A percentile compares a stretch with the other conserved stretches of the same genome.
These are phyloP conservation scores for Platichthys stellatus DNA, from an alignment of 2,113 vertebrate genomes.

Conservation along the genomic window DNA sequence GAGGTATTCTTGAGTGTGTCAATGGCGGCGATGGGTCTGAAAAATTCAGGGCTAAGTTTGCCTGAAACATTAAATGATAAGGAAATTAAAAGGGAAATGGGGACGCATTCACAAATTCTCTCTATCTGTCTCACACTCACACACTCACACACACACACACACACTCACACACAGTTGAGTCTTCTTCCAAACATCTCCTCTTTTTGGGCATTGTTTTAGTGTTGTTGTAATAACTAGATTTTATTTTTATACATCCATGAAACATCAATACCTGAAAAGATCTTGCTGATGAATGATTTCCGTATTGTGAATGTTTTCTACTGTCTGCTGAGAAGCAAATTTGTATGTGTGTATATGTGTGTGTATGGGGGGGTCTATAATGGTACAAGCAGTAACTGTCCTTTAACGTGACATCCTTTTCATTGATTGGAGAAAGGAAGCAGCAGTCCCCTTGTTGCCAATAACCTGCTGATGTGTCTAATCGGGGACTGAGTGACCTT, in stretches of 20 bases:
- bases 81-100: slow-evolving; percentile 45
- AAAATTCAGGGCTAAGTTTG: slow-evolving; percentile 38
- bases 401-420: slow-evolving; percentile 35
- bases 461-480: slow-evolving; percentile 63
- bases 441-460: slow-evolving; percentile 48
- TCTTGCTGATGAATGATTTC: background rate
- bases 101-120: slow-evolving; percentile 8
- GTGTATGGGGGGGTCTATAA: slow-evolving; percentile 20
- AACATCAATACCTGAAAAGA: background rate
- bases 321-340: background rate
- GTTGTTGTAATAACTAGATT: slow-evolving; percentile 14
- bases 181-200: slow-evolving; percentile 23
- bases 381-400: slow-evolving; percentile 21
- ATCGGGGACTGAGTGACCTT: slow-evolving; percentile 65
- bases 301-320: slow-evolving; percentile 12
- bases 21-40: slow-evolving; percentile 11
- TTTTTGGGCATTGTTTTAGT: slow-evolving; percentile 22
- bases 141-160: too few relatives aligned
- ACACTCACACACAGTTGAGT: slow-evolving; percentile 4
- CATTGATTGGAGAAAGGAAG: slow-evolving; percentile 50
- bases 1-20: slow-evolving; percentile 47
- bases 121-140: background rate
- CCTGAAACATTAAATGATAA: slow-evolving; percentile 62
- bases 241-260: background rate
- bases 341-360: background rate